These are phyloP conservation scores for Tokudaia tokunoshimensis DNA, from an alignment of 2,797 vertebrate genomes.

Conservation along the genomic window DNA sequence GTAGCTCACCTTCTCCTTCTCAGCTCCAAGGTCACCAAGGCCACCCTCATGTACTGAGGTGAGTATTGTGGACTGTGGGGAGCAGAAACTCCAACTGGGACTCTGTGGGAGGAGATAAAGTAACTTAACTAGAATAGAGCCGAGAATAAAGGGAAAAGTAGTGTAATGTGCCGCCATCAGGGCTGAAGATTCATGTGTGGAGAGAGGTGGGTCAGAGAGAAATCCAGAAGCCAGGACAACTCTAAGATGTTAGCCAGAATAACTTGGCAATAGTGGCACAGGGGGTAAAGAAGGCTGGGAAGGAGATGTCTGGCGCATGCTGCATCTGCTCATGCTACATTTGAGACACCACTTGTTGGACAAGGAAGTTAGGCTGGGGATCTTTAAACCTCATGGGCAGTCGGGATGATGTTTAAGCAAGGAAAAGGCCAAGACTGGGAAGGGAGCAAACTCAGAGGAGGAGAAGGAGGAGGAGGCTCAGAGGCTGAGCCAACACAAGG, in stretches of 20 bases:
- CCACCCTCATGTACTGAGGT: not conserved
- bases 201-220: not conserved
- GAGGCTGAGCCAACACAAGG: too few species aligned
- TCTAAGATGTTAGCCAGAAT: not conserved
- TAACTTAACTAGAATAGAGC: not conserved
- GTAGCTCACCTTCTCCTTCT: not conserved
- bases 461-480: too few species aligned
- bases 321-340: not conserved
- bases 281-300: not conserved
- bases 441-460: not conserved
- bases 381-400: not conserved
- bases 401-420: not conserved
- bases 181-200: not conserved
- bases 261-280: not conserved
- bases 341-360: not conserved
- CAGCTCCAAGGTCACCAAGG: not conserved
- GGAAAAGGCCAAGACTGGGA: not conserved
- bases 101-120: not conserved
- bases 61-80: not conserved
- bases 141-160: not conserved
- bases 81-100: accelerated
- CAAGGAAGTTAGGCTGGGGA: not conserved
- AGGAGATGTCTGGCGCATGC: not conserved
- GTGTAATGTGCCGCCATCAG: not conserved
- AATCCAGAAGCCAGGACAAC: not conserved